A percentile compares a stretch with the other conserved stretches of the same genome.
These are phyloP conservation scores for Brassicogethes aeneus DNA, from an alignment of 2,888 invertebrate species.

Conservation along the genomic window DNA sequence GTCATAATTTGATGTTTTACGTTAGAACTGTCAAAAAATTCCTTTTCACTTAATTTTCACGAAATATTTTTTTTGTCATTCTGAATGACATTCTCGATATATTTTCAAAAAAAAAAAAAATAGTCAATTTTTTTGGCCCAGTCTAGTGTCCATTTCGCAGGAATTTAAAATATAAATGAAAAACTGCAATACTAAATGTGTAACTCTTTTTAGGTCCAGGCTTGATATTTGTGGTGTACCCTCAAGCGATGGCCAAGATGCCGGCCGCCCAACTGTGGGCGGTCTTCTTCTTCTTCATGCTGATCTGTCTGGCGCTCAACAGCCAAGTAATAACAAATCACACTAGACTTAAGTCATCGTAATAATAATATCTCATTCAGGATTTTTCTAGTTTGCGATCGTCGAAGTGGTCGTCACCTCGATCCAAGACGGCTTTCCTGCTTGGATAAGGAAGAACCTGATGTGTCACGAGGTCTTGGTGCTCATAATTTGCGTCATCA, in stretches of 20 bases:
- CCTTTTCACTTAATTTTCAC: too few species aligned
- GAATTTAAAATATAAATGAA: too few species aligned
- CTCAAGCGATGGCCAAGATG: slow-evolving; percentile 89
- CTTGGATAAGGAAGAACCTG: slow-evolving; percentile 72
- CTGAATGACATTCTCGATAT: too few species aligned
- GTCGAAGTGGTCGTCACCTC: slow-evolving; percentile 92
- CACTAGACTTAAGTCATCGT: neutral
- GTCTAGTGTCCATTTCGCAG: too few species aligned
- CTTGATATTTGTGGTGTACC: slow-evolving; percentile 83
- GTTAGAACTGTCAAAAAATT: too few species aligned
- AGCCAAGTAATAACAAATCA: slow-evolving; percentile 58
- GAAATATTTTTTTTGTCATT: too few species aligned
- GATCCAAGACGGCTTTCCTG: slow-evolving; percentile 86
- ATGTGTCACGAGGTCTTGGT: slow-evolving; percentile 83
- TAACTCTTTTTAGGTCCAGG: slow-evolving; percentile 68
- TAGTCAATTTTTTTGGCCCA: too few species aligned
- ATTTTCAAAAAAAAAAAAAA: too few species aligned
- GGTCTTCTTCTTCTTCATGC: slow-evolving; percentile 83
- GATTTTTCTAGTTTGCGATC: slow-evolving; percentile 71
- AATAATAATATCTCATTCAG: slow-evolving; percentile 4
- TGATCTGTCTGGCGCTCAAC: slow-evolving; percentile 78
- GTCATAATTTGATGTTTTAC: too few species aligned
- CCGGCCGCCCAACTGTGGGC: slow-evolving; percentile 87
- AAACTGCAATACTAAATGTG: too few species aligned
- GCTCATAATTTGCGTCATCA: slow-evolving; percentile 71